Conservation (phyloP, 37 sponge, comb jelly and placozoan genomes). For the Halichondria panicea region DNA sequence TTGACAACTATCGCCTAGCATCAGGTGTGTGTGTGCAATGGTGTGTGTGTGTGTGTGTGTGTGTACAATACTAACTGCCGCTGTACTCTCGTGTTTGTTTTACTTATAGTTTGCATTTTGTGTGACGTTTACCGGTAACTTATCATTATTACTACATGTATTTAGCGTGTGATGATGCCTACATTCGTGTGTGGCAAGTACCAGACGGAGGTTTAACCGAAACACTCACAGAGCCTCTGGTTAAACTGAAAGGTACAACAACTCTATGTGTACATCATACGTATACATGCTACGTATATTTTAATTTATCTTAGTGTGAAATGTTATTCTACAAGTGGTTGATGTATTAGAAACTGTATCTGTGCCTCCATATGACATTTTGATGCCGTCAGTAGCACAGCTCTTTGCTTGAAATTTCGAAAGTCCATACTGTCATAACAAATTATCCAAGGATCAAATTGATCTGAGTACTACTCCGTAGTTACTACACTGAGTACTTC, state of each 20-base stretch:
- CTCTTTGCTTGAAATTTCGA: neutral
- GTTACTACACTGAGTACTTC: no score
- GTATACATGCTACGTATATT: no score
- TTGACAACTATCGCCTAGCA: slow-evolving; percentile 23
- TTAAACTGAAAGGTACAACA: no score
- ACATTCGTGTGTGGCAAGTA: slow-evolving; percentile 75
- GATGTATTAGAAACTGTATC: neutral
- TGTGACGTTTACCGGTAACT: neutral
- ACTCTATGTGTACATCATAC: no score
- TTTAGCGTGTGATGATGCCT: slow-evolving; percentile 89
- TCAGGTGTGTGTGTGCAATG: neutral
- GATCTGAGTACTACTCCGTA: no score
- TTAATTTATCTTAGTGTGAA: no score
- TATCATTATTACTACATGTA: no score
- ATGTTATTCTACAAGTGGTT: no score
- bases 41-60: neutral
- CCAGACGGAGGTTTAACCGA: slow-evolving; percentile 57
- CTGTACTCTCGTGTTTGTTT: no score
- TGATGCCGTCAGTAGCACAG: neutral
- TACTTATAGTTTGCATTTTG: no score
- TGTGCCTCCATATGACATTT: neutral
- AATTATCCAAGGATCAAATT: no score
- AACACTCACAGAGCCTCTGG: slow-evolving; percentile 65
- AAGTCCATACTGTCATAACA: neutral
- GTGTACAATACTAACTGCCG: no score